Conservation (phyloP, 2,113 vertebrate genomes). For the Melanerpes formicivorus region DNA sequence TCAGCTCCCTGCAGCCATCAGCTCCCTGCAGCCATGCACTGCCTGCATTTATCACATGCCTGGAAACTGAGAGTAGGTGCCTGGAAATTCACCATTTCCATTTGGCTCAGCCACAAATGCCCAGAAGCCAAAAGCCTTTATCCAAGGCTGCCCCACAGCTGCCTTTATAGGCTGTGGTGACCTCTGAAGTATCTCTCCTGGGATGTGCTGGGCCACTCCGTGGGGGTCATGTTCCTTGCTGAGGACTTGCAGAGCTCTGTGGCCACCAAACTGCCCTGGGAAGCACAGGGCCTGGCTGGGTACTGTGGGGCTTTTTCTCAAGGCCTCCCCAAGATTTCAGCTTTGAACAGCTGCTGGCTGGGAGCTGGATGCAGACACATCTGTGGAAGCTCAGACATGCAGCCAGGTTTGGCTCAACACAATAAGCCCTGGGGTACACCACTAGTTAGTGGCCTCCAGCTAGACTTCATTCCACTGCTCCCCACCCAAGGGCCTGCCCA, state of each 20-base stretch:
- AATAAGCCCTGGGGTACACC: background rate
- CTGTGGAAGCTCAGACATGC: background rate
- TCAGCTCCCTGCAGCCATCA: background rate
- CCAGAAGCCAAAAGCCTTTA: background rate
- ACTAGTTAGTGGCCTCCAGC: background rate
- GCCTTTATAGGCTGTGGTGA: background rate
- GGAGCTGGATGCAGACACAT: background rate
- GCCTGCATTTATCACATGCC: conserved; percentile 7
- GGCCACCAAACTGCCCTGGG: background rate
- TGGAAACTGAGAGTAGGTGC: conserved; percentile 8
- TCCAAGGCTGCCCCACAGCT: background rate
- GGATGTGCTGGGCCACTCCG: background rate
- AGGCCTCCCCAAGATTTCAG: background rate
- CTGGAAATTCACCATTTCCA: background rate
- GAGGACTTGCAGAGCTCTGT: background rate
- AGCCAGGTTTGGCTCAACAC: background rate
- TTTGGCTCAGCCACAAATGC: background rate
- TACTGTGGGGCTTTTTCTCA: background rate
- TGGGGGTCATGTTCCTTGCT: background rate
- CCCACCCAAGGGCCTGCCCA: background rate
- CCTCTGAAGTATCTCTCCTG: background rate
- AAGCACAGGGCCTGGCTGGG: background rate
- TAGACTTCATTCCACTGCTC: background rate
- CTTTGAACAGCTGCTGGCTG: background rate
- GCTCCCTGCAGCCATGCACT: background rate